Percentiles rank a stretch among this genome's conserved stretches.
phyloP scores from a whole-genome alignment of 2,113 vertebrate genomes.

The Axis porcinus region DNA sequence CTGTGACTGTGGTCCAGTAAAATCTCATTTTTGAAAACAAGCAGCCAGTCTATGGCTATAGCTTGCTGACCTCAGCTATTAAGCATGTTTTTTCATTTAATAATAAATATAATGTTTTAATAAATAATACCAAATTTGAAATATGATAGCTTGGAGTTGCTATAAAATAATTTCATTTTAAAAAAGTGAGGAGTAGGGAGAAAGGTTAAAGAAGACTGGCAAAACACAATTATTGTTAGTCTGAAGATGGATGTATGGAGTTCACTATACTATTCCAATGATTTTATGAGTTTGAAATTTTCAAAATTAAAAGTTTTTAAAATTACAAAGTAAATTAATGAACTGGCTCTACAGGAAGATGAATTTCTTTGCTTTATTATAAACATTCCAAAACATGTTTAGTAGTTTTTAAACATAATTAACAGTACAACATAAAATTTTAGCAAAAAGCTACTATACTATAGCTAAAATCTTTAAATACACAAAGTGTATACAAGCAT shows the following conservation, averaged over 20 bases:
- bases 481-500: neutral
- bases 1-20: neutral
- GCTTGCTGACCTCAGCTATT: neutral
- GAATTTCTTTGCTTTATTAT: neutral
- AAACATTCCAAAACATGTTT: neutral
- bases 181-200: neutral
- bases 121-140: neutral
- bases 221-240: neutral
- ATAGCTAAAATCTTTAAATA: conserved; percentile 12
- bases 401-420: conserved; percentile 26
- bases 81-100: neutral
- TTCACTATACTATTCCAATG: neutral
- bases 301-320: neutral
- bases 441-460: neutral
- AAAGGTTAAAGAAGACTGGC: neutral
- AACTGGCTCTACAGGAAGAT: neutral
- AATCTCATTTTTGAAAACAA: neutral
- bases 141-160: neutral
- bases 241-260: neutral
- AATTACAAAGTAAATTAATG: conserved; percentile 10
- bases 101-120: neutral
- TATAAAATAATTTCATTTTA: conserved; percentile 7
- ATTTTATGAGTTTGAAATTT: conserved; percentile 11
- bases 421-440: neutral
- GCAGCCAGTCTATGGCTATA: neutral